phyloP scores from a whole-genome alignment of 64 coral and sea anemone species.

The Platygyra sinensis region DNA sequence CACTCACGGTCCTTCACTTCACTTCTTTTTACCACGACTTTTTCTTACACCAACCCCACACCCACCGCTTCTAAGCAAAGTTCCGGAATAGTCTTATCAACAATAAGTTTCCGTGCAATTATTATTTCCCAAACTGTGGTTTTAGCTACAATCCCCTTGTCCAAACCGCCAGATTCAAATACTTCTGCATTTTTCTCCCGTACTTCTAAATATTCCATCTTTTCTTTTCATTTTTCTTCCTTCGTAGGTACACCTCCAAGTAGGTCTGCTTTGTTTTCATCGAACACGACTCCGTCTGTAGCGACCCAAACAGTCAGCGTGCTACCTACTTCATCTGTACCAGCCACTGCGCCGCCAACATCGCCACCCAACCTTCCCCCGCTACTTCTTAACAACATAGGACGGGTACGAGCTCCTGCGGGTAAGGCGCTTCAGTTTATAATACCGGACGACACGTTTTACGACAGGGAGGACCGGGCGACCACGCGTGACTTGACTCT shows the following conservation, averaged over 20 bases:
- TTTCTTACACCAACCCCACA: neutral
- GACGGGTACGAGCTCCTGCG: conserved; percentile 66
- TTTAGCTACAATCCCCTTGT: conserved; percentile 8
- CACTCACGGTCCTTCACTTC: neutral
- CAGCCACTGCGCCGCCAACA: conserved; percentile 13
- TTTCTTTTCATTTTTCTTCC: conserved; percentile 28
- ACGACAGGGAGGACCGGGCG: conserved; percentile 74
- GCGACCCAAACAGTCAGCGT: neutral
- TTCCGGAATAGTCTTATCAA: neutral
- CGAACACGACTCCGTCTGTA: conserved; percentile 13
- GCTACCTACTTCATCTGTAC: neutral
- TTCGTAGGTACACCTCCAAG: conserved; percentile 35
- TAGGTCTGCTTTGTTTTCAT: conserved; percentile 6
- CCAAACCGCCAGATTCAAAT: neutral
- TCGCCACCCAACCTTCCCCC: conserved; percentile 24
- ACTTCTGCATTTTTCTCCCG: neutral
- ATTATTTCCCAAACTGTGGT: conserved; percentile 27
- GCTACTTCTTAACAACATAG: conserved; percentile 62
- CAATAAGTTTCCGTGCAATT: neutral
- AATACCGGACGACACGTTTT: conserved; percentile 72
- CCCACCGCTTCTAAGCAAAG: neutral
- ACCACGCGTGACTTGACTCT: conserved; percentile 65
- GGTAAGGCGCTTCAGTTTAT: conserved; percentile 61
- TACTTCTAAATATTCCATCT: neutral
- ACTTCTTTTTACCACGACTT: neutral